phyloP scores from a whole-genome alignment of 2,113 vertebrate species.

The Corythornis vintsioides region DNA sequence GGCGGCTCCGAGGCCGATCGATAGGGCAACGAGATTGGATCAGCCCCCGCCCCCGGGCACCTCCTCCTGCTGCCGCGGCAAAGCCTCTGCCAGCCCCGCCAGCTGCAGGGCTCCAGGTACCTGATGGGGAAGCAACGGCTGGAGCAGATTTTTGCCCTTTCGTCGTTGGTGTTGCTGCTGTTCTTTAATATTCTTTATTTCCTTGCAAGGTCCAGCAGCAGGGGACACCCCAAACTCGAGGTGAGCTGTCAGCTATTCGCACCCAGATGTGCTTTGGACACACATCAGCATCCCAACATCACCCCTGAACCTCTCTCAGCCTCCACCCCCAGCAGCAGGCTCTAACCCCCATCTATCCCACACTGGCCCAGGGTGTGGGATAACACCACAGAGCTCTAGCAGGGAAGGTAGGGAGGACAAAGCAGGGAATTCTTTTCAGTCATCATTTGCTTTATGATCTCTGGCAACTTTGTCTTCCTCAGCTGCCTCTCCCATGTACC shows the following conservation, averaged over 20 bases:
- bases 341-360: not conserved
- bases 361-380: not conserved
- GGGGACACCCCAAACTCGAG: not conserved
- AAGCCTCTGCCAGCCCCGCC: not conserved
- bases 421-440: not conserved
- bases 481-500: not conserved
- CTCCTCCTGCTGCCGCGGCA: constrained; percentile 1
- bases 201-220: not conserved
- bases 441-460: not conserved
- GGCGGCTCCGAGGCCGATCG: constrained; percentile 66
- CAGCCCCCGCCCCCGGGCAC: constrained; percentile 47
- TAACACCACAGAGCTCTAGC: not conserved
- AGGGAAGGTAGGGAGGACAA: not conserved
- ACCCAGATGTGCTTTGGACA: not conserved
- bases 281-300: not conserved
- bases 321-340: not conserved
- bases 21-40: constrained; percentile 82
- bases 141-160: not conserved
- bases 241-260: not conserved
- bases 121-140: not conserved
- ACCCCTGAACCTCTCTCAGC: not conserved
- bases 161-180: not conserved
- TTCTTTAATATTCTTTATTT: not conserved
- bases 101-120: not conserved
- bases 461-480: not conserved